Evolutionary conservation across 2,113 vertebrate genomes (phyloP).

Genomic region (Puma concolor): DNA sequence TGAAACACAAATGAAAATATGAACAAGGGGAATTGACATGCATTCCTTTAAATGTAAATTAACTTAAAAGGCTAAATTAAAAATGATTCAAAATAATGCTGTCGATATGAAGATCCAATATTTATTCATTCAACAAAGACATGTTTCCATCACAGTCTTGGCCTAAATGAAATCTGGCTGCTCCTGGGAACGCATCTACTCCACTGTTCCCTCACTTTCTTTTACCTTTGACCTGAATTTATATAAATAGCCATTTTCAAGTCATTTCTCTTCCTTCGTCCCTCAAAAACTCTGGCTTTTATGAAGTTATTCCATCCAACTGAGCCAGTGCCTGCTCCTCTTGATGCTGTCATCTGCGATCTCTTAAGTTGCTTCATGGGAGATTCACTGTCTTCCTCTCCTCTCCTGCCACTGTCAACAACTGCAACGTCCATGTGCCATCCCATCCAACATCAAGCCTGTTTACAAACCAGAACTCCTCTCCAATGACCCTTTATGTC

Average conservation of each 20-base stretch:
- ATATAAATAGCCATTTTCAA: background rate
- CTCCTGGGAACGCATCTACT: background rate
- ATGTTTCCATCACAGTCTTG: background rate
- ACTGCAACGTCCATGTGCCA: accelerated
- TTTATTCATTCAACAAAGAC: background rate
- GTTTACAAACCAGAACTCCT: background rate
- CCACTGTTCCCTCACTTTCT: background rate
- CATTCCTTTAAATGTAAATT: background rate
- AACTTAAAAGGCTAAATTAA: background rate
- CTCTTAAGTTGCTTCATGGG: background rate
- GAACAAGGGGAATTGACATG: background rate
- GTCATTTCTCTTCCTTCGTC: background rate
- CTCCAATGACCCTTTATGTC: background rate
- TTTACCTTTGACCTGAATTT: background rate
- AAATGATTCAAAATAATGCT: background rate
- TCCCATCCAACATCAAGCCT: background rate
- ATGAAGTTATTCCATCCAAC: background rate
- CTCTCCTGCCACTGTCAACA: background rate
- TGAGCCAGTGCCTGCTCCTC: background rate
- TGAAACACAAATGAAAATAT: background rate
- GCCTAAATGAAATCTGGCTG: background rate
- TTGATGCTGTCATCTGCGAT: background rate
- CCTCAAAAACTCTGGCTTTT: background rate
- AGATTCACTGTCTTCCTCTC: background rate
- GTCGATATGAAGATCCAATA: background rate